Evolutionary conservation across 1,140 invertebrate species (phyloP).

Genomic region (Cherax destructor): DNA sequence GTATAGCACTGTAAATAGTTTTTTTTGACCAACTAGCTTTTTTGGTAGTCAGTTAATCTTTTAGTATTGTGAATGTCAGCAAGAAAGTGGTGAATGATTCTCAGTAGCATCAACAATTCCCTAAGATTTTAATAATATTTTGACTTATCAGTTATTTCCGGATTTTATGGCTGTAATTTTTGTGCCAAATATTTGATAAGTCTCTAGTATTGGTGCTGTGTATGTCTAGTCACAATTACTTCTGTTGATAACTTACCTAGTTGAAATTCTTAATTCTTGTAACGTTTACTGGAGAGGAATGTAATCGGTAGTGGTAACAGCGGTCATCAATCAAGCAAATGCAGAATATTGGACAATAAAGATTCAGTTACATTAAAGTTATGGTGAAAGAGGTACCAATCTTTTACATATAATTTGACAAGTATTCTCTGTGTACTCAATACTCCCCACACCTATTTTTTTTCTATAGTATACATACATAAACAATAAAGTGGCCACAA

Average conservation of each 20-base stretch:
- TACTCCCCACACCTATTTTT: too few species aligned
- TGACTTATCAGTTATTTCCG: background rate
- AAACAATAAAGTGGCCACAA: too few species aligned
- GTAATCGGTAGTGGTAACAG: background rate
- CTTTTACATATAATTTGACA: too few species aligned
- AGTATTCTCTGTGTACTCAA: too few species aligned
- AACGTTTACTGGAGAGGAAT: background rate
- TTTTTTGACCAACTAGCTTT: background rate
- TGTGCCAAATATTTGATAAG: slow-evolving; percentile 13
- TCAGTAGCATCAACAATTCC: background rate
- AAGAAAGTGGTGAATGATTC: background rate
- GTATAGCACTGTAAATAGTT: background rate
- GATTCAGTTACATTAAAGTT: background rate
- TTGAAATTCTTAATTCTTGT: background rate
- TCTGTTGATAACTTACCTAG: background rate
- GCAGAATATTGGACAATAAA: background rate
- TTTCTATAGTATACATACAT: too few species aligned
- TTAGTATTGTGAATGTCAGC: background rate
- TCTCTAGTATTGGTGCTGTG: background rate
- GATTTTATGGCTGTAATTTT: background rate
- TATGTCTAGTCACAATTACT: background rate
- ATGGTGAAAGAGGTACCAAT: too few species aligned
- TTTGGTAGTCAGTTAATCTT: background rate
- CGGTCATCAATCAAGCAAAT: background rate
- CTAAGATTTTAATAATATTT: background rate